phyloP scores from a whole-genome alignment of 1,140 invertebrate genomes.

The Euschistus heros region DNA sequence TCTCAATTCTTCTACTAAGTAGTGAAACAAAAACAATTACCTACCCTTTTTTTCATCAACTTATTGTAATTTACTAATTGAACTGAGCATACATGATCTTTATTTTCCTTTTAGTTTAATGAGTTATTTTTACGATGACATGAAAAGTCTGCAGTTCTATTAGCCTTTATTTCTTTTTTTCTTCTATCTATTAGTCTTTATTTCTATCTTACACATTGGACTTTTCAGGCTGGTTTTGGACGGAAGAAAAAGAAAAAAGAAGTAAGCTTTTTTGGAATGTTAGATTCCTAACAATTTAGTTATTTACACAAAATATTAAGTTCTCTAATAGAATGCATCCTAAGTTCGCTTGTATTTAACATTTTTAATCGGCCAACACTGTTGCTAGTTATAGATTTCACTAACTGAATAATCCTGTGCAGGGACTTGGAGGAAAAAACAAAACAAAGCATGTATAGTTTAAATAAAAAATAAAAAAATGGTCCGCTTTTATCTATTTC shows the following conservation, averaged over 20 bases:
- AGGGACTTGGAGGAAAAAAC: too few species aligned
- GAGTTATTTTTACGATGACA: neutral
- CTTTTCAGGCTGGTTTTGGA: constrained; percentile 66
- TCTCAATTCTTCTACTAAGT: too few species aligned
- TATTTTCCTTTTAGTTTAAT: neutral
- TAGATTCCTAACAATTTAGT: constrained; percentile 18
- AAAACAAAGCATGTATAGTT: too few species aligned
- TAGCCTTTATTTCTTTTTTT: constrained; percentile 23
- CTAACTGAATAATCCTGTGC: neutral
- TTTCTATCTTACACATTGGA: constrained; percentile 37
- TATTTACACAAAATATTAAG: constrained; percentile 20
- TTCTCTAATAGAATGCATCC: constrained; percentile 21
- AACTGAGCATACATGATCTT: too few species aligned
- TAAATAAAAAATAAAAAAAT: too few species aligned
- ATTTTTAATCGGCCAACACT: constrained; percentile 10
- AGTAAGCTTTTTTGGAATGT: constrained; percentile 54
- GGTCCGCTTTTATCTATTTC: too few species aligned
- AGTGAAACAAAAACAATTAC: too few species aligned
- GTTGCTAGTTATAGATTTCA: constrained; percentile 9
- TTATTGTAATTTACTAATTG: too few species aligned
- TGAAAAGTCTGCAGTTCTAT: neutral
- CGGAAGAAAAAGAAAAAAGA: constrained; percentile 93
- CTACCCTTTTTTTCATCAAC: too few species aligned
- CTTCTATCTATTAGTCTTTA: constrained; percentile 38
- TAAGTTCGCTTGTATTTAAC: constrained; percentile 19